These are phyloP conservation scores for Cavia aperea DNA, from an alignment of 2,113 vertebrate species.

Conservation along the genomic window DNA sequence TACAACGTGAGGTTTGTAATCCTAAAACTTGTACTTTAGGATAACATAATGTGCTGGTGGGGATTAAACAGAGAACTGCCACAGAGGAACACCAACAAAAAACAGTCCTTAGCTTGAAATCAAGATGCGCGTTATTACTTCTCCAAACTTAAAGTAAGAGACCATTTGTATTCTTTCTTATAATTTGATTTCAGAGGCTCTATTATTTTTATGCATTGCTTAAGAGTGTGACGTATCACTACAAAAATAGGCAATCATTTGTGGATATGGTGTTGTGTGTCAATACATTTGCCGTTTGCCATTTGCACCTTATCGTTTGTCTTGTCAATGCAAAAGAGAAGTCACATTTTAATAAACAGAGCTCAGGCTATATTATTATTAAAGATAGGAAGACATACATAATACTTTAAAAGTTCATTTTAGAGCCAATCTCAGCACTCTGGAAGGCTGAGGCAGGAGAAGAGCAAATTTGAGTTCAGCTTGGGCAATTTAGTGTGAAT, in stretches of 20 bases:
- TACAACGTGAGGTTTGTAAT: slow-evolving; percentile 16
- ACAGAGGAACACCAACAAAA: neutral
- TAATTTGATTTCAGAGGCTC: slow-evolving; percentile 39
- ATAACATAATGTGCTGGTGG: neutral
- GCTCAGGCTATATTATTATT: slow-evolving; percentile 55
- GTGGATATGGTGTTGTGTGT: neutral
- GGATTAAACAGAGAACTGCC: neutral
- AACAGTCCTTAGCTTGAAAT: neutral
- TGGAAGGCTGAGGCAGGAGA: neutral
- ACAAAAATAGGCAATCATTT: slow-evolving; percentile 32
- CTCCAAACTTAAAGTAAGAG: neutral
- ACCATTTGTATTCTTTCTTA: neutral
- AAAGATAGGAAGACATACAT: slow-evolving; percentile 29
- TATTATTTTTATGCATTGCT: slow-evolving; percentile 49
- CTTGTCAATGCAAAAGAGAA: slow-evolving; percentile 43
- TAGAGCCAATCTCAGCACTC: neutral
- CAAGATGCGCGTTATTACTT: neutral
- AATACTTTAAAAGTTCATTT: slow-evolving; percentile 72
- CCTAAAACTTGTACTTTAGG: slow-evolving; percentile 29
- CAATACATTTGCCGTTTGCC: slow-evolving; percentile 19
- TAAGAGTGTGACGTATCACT: slow-evolving; percentile 52
- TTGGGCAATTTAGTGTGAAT: neutral
- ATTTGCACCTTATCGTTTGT: slow-evolving; percentile 1
- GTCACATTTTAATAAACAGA: slow-evolving; percentile 48
- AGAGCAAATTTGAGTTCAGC: neutral